Conservation (phyloP, 2,888 invertebrate genomes). For the Drosophila rubida region DNA sequence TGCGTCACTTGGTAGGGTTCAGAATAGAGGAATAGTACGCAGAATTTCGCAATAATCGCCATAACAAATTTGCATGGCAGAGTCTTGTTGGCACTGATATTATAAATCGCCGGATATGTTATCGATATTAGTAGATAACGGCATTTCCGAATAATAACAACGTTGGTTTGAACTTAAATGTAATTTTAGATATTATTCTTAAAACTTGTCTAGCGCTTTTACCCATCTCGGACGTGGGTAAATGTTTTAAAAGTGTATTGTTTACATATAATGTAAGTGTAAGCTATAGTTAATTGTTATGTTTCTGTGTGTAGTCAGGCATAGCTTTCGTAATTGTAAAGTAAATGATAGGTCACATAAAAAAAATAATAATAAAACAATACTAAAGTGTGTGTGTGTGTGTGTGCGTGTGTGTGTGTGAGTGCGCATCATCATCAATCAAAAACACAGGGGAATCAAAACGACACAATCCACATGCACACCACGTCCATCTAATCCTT, state of each 20-base stretch:
- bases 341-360: background rate
- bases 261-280: constrained; percentile 16
- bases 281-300: constrained; percentile 5
- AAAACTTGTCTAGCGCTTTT: constrained; percentile 30
- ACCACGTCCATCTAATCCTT: background rate
- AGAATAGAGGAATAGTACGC: no score
- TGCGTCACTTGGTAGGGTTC: no score
- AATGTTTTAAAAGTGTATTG: background rate
- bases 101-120: no score
- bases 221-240: constrained; percentile 12
- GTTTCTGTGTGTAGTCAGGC: constrained; percentile 1
- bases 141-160: background rate
- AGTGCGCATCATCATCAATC: background rate
- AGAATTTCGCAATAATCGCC: no score
- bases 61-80: no score
- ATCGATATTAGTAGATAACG: background rate
- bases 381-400: constrained; percentile 3
- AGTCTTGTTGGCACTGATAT: no score
- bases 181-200: constrained; percentile 31
- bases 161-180: background rate
- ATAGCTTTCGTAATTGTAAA: constrained; percentile 1
- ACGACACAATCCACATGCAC: background rate
- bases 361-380: constrained; percentile 4
- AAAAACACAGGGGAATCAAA: background rate
- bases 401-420: no score